Conservation (phyloP, 37 sponge, comb jelly and placozoan genomes). For the Mnemiopsis leidyi region DNA sequence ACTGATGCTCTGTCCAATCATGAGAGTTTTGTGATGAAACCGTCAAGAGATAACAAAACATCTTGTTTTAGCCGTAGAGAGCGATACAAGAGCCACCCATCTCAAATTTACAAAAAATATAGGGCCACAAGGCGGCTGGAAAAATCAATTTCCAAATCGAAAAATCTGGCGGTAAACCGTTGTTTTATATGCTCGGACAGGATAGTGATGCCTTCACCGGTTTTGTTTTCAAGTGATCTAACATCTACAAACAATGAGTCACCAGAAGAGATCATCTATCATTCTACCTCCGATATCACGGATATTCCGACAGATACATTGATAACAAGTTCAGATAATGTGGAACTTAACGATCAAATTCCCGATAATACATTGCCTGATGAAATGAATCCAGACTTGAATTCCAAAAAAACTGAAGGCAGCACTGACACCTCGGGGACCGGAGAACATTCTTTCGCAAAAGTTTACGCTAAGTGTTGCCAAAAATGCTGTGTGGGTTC, state of each 20-base stretch:
- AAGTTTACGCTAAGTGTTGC: neutral
- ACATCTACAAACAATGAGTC: neutral
- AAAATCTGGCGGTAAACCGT: neutral
- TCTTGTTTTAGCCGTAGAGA: no score
- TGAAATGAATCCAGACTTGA: neutral
- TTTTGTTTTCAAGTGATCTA: neutral
- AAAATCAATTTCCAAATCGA: neutral
- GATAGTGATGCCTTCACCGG: neutral
- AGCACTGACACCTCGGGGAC: no score
- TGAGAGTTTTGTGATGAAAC: no score
- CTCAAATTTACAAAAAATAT: neutral
- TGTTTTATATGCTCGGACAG: neutral
- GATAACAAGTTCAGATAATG: neutral
- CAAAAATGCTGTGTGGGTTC: neutral
- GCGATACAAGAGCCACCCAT: neutral
- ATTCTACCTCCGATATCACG: neutral
- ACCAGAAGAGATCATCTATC: neutral
- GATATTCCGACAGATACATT: neutral
- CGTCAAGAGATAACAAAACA: no score
- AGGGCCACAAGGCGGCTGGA: neutral
- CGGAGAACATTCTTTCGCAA: neutral
- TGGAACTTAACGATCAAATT: neutral
- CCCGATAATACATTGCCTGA: neutral
- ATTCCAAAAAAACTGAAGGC: no score
- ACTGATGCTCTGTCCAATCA: no score